Evolutionary conservation across 2,888 invertebrate species (phyloP), one percentile per base, ranked within the genome.

Genomic region (Zaprionus lineosus): DNA sequence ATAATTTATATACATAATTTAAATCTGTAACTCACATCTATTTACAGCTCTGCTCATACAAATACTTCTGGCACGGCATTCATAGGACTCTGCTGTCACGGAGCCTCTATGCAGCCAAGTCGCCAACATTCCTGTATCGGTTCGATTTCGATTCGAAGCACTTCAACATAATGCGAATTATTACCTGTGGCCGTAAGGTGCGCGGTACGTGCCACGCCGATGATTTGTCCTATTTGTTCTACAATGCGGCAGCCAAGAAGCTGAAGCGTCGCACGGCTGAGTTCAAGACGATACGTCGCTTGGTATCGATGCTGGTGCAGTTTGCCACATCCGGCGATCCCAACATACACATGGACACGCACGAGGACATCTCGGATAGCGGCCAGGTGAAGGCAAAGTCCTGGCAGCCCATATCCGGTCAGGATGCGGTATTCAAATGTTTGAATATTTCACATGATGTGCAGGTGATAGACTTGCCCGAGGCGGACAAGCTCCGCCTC

Each of bases 131-230:
- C 55, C 74, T 89, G 2, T 90, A 90, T 61, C 87, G 90, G 19
- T 90, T 90, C 51, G 89, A 89, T 56, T 88, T 89, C 57, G 90
- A 90, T 64, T 90, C 90, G 1, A 87, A 89, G 57, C 78, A 88
- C 67, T 90, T 90, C 31, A 90, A 90, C 74, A 86, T 87, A 15
- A 86, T 90, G 70, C 86, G 89, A 15, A 88, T 87, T 48, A 83
- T 89, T 37, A 88, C 84, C 28, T 89, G 89, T 44, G 90, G 90
- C 9, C 84, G 87, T 48, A 88, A 88, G 65, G 78, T 88, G 24
- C 87, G 89, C 19, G 90, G 90, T 52, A 88, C 88, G 44, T 90
- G 89, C 52, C 90, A 90, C 60, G 90, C 82, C 1, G 90, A 90
- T 74, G 90, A 90, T 73, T 74, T 90, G 19, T 87, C 89, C 18